Percentiles rank a stretch among this genome's conserved stretches.
phyloP scores from a whole-genome alignment of 2,113 vertebrate species.

The Melanerpes formicivorus region DNA sequence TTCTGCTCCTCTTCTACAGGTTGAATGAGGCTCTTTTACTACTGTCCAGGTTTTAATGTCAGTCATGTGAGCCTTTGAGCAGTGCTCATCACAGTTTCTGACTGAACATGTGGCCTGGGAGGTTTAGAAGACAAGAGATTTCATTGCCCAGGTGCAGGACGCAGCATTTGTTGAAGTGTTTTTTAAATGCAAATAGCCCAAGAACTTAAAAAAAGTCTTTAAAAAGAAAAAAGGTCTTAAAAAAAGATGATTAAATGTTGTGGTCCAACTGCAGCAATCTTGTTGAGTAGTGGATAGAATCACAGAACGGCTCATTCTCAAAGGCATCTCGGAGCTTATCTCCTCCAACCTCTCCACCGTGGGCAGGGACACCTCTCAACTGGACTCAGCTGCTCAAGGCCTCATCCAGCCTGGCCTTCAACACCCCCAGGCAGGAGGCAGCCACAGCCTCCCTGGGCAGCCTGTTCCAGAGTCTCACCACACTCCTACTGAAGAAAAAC shows the following conservation, averaged over 20 bases:
- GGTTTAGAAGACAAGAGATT: neutral
- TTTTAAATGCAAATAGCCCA: neutral
- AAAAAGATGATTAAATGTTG: neutral
- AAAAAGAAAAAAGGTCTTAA: neutral
- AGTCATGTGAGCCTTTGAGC: slow-evolving; percentile 15
- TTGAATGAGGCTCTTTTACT: neutral
- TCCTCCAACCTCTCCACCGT: too few species aligned
- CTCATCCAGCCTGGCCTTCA: too few species aligned
- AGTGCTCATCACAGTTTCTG: slow-evolving; percentile 12
- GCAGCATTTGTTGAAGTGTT: neutral
- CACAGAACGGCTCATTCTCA: too few species aligned
- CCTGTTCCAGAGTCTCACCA: too few species aligned
- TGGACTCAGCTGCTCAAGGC: too few species aligned
- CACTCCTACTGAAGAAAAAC: too few species aligned
- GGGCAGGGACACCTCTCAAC: too few species aligned
- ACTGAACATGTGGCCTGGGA: neutral
- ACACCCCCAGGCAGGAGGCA: too few species aligned
- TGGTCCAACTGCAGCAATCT: neutral
- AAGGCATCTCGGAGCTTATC: too few species aligned
- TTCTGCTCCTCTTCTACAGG: neutral
- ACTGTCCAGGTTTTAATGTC: neutral
- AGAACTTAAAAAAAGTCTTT: neutral
- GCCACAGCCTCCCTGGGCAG: too few species aligned
- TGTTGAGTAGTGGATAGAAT: neutral
- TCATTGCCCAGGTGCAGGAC: neutral